Evolutionary conservation across 1,140 invertebrate species (phyloP), one percentile per base, ranked within the genome.

Genomic region (Acromyrmex echinatior): DNA sequence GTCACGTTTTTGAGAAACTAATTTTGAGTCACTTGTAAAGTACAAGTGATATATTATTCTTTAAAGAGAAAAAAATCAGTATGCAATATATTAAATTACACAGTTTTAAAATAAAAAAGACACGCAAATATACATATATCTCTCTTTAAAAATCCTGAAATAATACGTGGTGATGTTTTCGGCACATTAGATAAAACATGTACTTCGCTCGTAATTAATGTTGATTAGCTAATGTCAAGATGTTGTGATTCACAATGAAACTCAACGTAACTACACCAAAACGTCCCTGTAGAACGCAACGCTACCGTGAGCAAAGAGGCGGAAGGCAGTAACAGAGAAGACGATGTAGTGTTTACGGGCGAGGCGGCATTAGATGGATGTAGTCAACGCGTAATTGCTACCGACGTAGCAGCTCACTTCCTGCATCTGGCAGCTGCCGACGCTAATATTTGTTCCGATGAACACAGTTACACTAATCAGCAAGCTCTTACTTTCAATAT

Each of bases 321-420:
- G 79, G 78, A 76, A 82, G 86, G 79, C 68, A 60, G 73, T 71
- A 89, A 88, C 88, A 87, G 84, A 90, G 82, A 86, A 90, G 81
- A 92, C 90, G 92, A 91, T 88, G 79, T 87, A 91, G 90, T 91
- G 93, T 93, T 93, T 93, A 93, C 92, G 93, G 92, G 92, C 90
- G 87, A 66, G 63, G 89, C 84, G 78, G 90, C 80, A 92, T 92
- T 93, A 92, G 91, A 93, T 91, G 89, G 92, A 91, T 92, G 92
- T 91, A 93, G 93, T 92, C 91, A 90, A 87, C 78, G 91, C 91
- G 92, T 92, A 93, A 93, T 93, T 92, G 90, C 88, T 82, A 89
- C 86, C 86, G 84, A 86, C 53, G 89, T 79, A 79, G 39, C 79
- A 91, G 88, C 88, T 92, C 87, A 73, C 80, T 88, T 87, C 80